Evolutionary conservation across 2,888 invertebrate species (phyloP), one percentile per base, ranked within the genome.

Genomic region (Lomographa bimaculata): DNA sequence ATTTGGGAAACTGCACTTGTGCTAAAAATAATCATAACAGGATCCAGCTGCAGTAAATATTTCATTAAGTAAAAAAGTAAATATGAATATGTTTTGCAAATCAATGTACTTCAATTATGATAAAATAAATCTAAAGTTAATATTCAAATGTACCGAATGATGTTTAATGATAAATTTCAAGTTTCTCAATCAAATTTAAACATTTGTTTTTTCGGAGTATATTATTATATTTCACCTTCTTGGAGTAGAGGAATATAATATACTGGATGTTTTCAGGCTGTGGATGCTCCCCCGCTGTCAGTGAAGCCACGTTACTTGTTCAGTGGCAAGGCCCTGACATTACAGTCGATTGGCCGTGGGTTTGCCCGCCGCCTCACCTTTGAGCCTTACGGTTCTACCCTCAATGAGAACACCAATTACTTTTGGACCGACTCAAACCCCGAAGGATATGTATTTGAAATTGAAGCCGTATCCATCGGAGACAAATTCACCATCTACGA

Each of bases 371-470:
- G 95, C 24, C 87, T 95, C 46, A 94, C 94, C 1, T 95, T 95
- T 78, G 91, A 93, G 61, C 91, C 93, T 1, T 83, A 91, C 36
- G 83, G 89, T 24, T 90, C 89, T 16, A 87, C 90, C 19, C 86
- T 93, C 23, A 94, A 93, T 78, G 89, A 91, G 47, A 94, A 94
- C 70, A 86, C 90, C 28, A 93, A 94, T 67, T 94, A 93, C 74
- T 95, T 95, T 84, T 95, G 94, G 94, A 93, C 94, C 10, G 95
- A 95, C 79, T 94, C 94, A 17, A 84, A 91, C 47, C 92, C 92
- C 1, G 92, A 92, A 71, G 95, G 95, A 29, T 95, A 92, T 69
- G 93, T 92, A 16, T 94, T 95, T 73, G 93, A 93, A 68, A 79
- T 93, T 44, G 92, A 93, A 64, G 91, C 93, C 0, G 89, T 94